These are phyloP conservation scores for Gnatocerus cornutus DNA, from an alignment of 2,888 invertebrate species.

Conservation along the genomic window DNA sequence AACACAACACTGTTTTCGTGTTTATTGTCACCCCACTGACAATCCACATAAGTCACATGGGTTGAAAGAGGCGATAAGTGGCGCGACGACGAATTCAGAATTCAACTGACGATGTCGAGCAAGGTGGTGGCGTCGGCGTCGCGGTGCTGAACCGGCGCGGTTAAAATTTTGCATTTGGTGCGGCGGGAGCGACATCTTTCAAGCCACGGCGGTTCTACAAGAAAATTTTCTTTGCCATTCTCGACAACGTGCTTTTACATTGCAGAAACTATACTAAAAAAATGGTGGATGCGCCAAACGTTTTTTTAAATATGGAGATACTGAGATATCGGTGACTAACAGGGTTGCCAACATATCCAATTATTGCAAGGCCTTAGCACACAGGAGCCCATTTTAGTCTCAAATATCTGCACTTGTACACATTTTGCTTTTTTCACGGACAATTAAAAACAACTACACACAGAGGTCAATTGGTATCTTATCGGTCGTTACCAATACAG, in stretches of 20 bases:
- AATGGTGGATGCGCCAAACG: neutral
- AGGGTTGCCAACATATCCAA: no score
- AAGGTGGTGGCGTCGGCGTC: conserved; percentile 52
- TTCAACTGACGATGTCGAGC: conserved; percentile 50
- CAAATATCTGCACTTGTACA: no score
- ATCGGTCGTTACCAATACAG: no score
- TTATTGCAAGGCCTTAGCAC: no score
- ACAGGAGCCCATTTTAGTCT: no score
- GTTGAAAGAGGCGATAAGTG: conserved; percentile 29
- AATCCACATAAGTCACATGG: conserved; percentile 48
- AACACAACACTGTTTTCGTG: conserved; percentile 29
- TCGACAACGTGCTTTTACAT: neutral
- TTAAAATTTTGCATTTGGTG: conserved; percentile 45
- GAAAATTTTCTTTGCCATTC: conserved; percentile 14
- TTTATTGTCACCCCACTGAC: conserved; percentile 34
- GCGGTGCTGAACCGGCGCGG: conserved; percentile 52
- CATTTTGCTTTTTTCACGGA: no score
- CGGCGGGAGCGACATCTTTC: conserved; percentile 41
- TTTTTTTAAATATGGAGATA: no score
- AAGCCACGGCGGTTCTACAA: neutral
- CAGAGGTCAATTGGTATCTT: no score
- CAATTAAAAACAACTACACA: no score
- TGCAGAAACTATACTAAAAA: no score
- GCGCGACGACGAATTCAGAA: conserved; percentile 45
- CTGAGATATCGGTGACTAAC: no score